Evolutionary conservation across 2,888 invertebrate genomes (phyloP).

Genomic region (Drosophila longiperda): DNA sequence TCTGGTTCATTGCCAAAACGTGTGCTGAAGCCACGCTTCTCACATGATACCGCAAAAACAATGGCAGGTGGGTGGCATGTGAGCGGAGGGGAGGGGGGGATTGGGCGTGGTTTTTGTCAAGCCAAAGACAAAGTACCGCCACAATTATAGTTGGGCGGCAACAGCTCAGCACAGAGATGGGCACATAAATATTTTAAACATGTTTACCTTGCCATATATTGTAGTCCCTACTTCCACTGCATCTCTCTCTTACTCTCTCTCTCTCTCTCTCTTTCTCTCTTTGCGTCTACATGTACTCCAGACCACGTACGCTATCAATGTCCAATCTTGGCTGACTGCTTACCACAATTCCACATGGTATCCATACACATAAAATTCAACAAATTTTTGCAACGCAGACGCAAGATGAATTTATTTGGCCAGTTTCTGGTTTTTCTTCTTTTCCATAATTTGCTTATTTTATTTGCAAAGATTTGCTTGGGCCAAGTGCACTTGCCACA

Average conservation of each 20-base stretch:
- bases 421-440: conserved; percentile 12
- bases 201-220: conserved; percentile 65
- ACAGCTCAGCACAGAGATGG: conserved; percentile 27
- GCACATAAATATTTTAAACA: conserved; percentile 68
- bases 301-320: conserved; percentile 73
- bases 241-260: not conserved
- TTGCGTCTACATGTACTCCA: conserved; percentile 27
- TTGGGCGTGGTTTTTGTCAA: conserved; percentile 56
- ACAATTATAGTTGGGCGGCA: conserved; percentile 64
- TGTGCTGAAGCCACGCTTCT: conserved; percentile 47
- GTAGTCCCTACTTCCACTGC: conserved; percentile 1
- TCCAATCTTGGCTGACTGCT: conserved; percentile 58
- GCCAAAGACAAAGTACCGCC: conserved; percentile 64
- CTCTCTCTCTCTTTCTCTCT: not conserved
- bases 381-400: conserved; percentile 29
- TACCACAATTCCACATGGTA: conserved; percentile 11
- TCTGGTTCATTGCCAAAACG: conserved; percentile 73
- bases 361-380: conserved; percentile 25
- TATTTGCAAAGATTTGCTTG: conserved; percentile 61
- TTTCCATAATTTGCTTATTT: conserved; percentile 70
- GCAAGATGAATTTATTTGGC: conserved; percentile 60
- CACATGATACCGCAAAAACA: conserved; percentile 41
- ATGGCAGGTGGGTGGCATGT: conserved; percentile 16
- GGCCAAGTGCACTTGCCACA: conserved; percentile 19
- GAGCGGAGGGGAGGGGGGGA: not conserved